phyloP scores from a whole-genome alignment of 2,797 vertebrate genomes.

The Clangula hyemalis region DNA sequence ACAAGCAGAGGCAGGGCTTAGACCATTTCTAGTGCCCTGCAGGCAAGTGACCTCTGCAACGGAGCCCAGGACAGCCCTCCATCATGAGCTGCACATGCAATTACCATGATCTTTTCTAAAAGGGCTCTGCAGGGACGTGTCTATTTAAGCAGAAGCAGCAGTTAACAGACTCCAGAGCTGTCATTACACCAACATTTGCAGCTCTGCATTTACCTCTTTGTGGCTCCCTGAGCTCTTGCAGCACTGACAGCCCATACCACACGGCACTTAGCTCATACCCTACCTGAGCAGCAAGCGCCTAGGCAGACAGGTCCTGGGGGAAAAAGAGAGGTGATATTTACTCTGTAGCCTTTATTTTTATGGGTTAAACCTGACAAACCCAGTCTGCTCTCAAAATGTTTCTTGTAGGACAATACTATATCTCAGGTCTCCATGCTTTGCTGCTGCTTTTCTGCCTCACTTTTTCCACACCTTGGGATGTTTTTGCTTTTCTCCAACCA shows the following conservation, averaged over 20 bases:
- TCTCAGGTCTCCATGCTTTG: background rate
- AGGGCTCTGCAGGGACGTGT: background rate
- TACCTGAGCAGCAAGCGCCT: background rate
- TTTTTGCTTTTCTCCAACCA: background rate
- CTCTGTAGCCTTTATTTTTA: background rate
- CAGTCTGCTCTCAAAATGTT: background rate
- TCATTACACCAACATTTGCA: background rate
- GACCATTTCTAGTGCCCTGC: background rate
- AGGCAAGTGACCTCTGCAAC: background rate
- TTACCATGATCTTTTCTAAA: background rate
- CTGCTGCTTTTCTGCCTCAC: background rate
- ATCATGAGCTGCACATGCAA: background rate
- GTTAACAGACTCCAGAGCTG: background rate
- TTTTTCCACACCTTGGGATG: background rate
- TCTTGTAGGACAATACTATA: background rate
- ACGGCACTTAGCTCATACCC: background rate
- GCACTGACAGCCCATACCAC: background rate
- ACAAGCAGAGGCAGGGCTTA: background rate
- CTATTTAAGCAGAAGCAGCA: background rate
- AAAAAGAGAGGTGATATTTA: background rate
- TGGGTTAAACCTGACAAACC: background rate
- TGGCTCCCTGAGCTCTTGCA: background rate
- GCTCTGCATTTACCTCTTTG: background rate
- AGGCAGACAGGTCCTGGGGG: background rate
- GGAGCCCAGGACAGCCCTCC: accelerated